Base-by-base conservation (phyloP, 2,797 vertebrate genomes). In the Centropyge bicolor region DNA sequence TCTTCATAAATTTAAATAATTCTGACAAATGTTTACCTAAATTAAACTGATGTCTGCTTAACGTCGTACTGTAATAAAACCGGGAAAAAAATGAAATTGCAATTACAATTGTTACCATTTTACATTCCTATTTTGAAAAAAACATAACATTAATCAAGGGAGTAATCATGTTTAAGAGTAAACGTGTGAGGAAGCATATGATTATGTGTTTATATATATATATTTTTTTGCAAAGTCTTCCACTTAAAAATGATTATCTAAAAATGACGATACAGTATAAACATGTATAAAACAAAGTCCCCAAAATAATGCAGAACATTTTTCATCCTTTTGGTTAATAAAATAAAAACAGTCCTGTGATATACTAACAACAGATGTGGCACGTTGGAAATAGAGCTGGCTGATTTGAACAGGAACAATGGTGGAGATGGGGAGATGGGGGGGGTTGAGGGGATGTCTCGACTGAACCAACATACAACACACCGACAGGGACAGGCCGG, bases 381-480 rank as follows among this genome's bases (percentile, higher is more conserved):
- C 51, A 55, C 76, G 74, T 72, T 54, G 76, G 38, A 88, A 74
- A 81, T n/a, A 74, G 66, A 86, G 80, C 72, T 35, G 67, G 67
- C 49, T 80, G 80, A 84, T 82, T 56, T 61, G 46, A 63, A 45
- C 68, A 80, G 89, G 96, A 96, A 97, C 96, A 96, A 97, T 96
- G 93, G 95, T 94, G 95, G 95, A 95, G 95, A 95, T 92, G 94
- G 31, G 27, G 20, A 16, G 20, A 5, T 66, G 59, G 52, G 0
- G n/a, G 62, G 57, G 67, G 94, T 63, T 35, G 95, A n/a, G 35
- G 52, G 48, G 69, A 27, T n/a, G 95, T 91, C 85, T 89, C 89
- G 94, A 93, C 95, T 96, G 94, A 96, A 96, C 94, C 93, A 91
- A 94, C 94, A 95, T 87, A 93, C 92, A 93, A 93, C 95, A 91